phyloP scores from a whole-genome alignment of 2,888 invertebrate genomes.

The Acanthopleura granulata region DNA sequence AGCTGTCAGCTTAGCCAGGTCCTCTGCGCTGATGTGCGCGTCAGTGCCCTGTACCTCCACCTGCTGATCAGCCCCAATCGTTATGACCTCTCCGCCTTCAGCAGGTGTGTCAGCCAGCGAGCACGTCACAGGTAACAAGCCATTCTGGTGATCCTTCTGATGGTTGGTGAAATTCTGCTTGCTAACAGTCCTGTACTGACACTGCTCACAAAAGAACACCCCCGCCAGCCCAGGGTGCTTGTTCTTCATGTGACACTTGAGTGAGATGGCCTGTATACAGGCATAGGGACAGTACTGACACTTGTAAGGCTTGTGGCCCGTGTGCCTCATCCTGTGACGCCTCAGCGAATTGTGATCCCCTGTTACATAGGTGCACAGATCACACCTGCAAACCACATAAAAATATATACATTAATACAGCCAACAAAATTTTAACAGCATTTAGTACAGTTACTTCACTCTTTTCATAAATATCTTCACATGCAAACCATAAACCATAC shows the following conservation, averaged over 20 bases:
- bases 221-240: conserved; percentile 78
- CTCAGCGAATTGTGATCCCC: conserved; percentile 86
- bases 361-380: conserved; percentile 79
- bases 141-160: conserved; percentile 74
- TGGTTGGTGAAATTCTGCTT: conserved; percentile 76
- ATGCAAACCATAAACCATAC: no score
- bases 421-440: no score
- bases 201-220: conserved; percentile 50
- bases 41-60: conserved; percentile 50
- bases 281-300: conserved; percentile 85
- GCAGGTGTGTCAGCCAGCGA: not conserved
- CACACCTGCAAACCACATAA: conserved; percentile 73
- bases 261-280: conserved; percentile 81
- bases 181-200: conserved; percentile 74
- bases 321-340: conserved; percentile 83
- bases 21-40: conserved; percentile 52
- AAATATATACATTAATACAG: no score
- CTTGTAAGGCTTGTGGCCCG: conserved; percentile 81
- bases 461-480: no score
- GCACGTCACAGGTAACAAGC: not conserved
- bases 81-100: not conserved
- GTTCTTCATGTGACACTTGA: conserved; percentile 82
- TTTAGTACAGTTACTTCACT: no score
- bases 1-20: conserved; percentile 43
- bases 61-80: conserved; percentile 16